These are phyloP conservation scores for Galeopsomyia nigrocyanea DNA, from an alignment of 2,888 invertebrate genomes.

Conservation along the genomic window DNA sequence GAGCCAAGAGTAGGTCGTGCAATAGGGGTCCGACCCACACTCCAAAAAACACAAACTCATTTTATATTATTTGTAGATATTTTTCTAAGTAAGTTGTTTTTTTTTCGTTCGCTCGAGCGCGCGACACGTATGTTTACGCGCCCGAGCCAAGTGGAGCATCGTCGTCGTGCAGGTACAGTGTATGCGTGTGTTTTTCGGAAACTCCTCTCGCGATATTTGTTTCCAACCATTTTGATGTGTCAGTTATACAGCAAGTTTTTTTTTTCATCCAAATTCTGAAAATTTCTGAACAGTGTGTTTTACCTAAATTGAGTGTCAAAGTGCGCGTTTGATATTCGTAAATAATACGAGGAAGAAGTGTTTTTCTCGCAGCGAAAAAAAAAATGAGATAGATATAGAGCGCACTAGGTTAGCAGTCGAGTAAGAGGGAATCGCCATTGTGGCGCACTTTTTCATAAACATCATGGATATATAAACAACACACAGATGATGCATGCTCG, in stretches of 20 bases:
- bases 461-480: slow-evolving; percentile 37
- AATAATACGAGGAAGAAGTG: too few relatives aligned
- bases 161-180: too few relatives aligned
- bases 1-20: slow-evolving; percentile 3
- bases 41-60: slow-evolving; percentile 28
- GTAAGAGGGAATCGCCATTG: slow-evolving; percentile 41
- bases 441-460: slow-evolving; percentile 45
- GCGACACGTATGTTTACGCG: slow-evolving; percentile 39
- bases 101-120: background rate
- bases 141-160: slow-evolving; percentile 27
- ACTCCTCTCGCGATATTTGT: slow-evolving; percentile 26
- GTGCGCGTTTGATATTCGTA: background rate
- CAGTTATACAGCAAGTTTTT: background rate
- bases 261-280: slow-evolving; percentile 23
- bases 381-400: background rate
- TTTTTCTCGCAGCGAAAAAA: background rate
- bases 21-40: slow-evolving; percentile 1
- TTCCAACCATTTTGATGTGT: slow-evolving; percentile 35
- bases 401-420: slow-evolving; percentile 48
- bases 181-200: too few relatives aligned
- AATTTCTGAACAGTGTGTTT: slow-evolving; percentile 13
- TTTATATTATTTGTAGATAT: slow-evolving; percentile 42
- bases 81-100: slow-evolving; percentile 11
- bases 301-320: slow-evolving; percentile 15
- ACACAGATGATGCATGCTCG: background rate